phyloP scores from a whole-genome alignment of 2,113 vertebrate genomes.

The Propithecus coquereli region DNA sequence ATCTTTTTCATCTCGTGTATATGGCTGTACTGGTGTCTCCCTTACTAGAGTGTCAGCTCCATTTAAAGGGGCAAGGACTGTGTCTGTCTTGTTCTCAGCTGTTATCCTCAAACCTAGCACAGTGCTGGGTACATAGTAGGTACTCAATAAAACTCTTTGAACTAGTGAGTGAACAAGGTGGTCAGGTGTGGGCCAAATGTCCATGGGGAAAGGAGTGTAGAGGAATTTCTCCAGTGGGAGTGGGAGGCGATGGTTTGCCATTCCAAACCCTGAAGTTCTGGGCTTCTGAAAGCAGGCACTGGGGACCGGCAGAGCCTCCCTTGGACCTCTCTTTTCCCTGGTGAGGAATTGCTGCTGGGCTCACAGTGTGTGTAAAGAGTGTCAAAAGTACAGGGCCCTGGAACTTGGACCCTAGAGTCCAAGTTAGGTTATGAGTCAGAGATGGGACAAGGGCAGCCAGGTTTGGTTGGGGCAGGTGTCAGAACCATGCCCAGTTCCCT shows the following conservation, averaged over 20 bases:
- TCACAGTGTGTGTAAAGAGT: not conserved
- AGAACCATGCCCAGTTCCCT: not conserved
- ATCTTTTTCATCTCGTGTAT: not conserved
- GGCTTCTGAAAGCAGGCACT: accelerated
- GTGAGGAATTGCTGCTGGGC: not conserved
- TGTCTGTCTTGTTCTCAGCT: not conserved
- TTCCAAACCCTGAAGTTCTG: not conserved
- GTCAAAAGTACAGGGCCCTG: not conserved
- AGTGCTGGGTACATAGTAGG: not conserved
- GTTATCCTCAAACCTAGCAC: not conserved
- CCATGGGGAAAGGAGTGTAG: not conserved
- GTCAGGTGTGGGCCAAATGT: not conserved
- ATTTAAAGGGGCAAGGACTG: not conserved
- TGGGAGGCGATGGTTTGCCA: not conserved
- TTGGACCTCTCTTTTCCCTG: not conserved
- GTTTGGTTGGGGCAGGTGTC: not conserved
- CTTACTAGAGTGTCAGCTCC: not conserved
- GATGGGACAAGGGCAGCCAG: not conserved
- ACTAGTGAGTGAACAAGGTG: not conserved
- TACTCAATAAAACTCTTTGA: slow-evolving; percentile 5
- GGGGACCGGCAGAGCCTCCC: not conserved
- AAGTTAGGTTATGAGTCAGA: not conserved
- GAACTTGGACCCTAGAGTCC: not conserved
- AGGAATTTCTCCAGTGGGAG: not conserved
- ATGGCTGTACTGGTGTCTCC: not conserved